Base-by-base conservation (phyloP, 2,888 invertebrate genomes). In the Disparrhopalites patrizii region DNA sequence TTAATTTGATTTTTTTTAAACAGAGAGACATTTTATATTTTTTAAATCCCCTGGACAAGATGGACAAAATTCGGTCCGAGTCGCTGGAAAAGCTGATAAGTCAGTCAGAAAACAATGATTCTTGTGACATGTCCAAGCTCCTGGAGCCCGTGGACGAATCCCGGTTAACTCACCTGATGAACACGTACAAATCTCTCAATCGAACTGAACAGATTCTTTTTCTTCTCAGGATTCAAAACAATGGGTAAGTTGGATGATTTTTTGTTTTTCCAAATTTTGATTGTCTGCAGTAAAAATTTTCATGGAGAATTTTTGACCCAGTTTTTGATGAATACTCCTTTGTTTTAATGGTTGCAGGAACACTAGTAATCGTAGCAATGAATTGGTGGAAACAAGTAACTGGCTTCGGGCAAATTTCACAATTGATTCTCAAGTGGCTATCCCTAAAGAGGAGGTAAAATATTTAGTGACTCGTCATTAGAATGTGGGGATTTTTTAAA, bases 391-490 rank as follows among this genome's bases (percentile, higher is more conserved):
- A 25, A 66, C 60, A 31, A 62, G 56, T 30, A 65, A 64, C 31
- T 71, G 71, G 71, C 66, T 71, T 8, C 62, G 67, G 30, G 58
- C 64, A 31, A 71, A 68, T 52, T 71, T 71, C 50, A 62, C 64
- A 55, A 36, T 66, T 23, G 71, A 71, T 60, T 54, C 57, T 33
- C 56, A 64, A 31, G 65, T 68, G 23, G 73, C 73, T n/a, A 55
- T 73, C 27, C 73, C 73, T 20, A 73, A 73, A 58, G 73, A 71
- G 60, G 73, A 73, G 66, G 71, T 71, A 55, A n/a, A n/a, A n/a
- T n/a, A 62, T 51, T 51, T 10, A n/a, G n/a, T n/a, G n/a, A n/a
- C n/a, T n/a, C n/a, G n/a, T n/a, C n/a, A n/a, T n/a, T n/a, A n/a
- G n/a, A n/a, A n/a, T n/a, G n/a, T n/a, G n/a, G n/a, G n/a, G n/a